Evolutionary conservation across 2,113 vertebrate species (phyloP).

Genomic region (Aphelocoma coerulescens): DNA sequence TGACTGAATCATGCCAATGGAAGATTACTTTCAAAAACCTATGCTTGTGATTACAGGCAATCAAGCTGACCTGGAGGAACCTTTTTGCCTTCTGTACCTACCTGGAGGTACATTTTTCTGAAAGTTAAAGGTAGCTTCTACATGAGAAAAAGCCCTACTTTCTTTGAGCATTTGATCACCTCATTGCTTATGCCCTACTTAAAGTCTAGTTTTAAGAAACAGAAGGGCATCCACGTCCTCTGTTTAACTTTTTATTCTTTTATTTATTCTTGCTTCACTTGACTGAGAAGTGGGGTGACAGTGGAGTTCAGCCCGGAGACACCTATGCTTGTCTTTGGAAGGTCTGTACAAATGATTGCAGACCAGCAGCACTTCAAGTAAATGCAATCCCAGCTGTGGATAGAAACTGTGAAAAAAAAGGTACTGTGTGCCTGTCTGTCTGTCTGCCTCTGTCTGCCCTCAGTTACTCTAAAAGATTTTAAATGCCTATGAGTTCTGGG

Average conservation of each 20-base stretch:
- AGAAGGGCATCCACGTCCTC: neutral
- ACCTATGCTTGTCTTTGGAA: neutral
- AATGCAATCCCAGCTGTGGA: neutral
- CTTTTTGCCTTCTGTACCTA: neutral
- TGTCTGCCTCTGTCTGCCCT: neutral
- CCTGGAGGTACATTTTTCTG: neutral
- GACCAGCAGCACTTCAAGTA: neutral
- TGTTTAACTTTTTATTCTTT: neutral
- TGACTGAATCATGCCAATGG: neutral
- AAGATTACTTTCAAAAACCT: neutral
- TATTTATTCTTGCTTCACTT: neutral
- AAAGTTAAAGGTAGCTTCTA: neutral
- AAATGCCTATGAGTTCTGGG: neutral
- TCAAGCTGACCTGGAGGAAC: neutral
- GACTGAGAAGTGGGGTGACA: neutral
- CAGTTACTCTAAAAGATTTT: neutral
- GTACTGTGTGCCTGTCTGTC: neutral
- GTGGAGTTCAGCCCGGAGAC: neutral
- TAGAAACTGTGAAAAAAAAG: neutral
- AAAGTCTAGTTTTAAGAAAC: neutral
- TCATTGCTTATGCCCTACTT: neutral
- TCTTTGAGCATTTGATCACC: neutral
- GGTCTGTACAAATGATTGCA: neutral
- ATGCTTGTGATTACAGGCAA: neutral
- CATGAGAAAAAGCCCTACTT: accelerated